Conservation (phyloP, 35 echinoderm and acorn worm species). For the Lytechinus variegatus region DNA sequence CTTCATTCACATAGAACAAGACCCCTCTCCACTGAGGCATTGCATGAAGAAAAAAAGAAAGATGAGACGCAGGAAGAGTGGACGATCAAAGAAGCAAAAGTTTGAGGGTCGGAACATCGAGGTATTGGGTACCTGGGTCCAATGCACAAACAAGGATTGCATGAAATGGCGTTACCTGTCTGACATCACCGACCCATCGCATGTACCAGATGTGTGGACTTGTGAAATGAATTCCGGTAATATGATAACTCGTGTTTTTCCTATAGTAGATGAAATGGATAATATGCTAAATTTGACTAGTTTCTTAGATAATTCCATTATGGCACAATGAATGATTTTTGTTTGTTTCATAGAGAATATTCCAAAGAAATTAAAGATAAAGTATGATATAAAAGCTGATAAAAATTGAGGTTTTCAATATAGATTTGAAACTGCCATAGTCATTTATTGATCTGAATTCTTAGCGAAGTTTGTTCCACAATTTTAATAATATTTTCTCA, state of each 20-base stretch:
- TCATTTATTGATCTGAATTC: too few relatives aligned
- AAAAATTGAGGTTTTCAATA: too few relatives aligned
- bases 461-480: too few relatives aligned
- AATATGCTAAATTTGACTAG: too few relatives aligned
- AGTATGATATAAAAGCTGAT: too few relatives aligned
- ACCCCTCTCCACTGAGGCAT: not conserved
- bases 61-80: not conserved
- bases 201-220: conserved; percentile 72
- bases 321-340: too few relatives aligned
- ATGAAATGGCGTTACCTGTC: conserved; percentile 84
- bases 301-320: too few relatives aligned
- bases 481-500: too few relatives aligned
- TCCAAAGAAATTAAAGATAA: too few relatives aligned
- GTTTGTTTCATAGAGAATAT: too few relatives aligned
- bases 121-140: conserved; percentile 80
- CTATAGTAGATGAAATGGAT: too few relatives aligned
- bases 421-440: too few relatives aligned
- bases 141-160: conserved; percentile 74
- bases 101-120: conserved; percentile 73
- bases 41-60: conserved; percentile 34
- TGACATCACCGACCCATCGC: conserved; percentile 73
- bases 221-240: conserved; percentile 87
- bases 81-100: conserved; percentile 54
- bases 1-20: not conserved
- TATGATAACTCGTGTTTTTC: not conserved